A percentile compares a stretch with the other conserved stretches of the same genome.
phyloP scores from a whole-genome alignment of 2,797 vertebrate genomes.

The Hippocampus kuda region DNA sequence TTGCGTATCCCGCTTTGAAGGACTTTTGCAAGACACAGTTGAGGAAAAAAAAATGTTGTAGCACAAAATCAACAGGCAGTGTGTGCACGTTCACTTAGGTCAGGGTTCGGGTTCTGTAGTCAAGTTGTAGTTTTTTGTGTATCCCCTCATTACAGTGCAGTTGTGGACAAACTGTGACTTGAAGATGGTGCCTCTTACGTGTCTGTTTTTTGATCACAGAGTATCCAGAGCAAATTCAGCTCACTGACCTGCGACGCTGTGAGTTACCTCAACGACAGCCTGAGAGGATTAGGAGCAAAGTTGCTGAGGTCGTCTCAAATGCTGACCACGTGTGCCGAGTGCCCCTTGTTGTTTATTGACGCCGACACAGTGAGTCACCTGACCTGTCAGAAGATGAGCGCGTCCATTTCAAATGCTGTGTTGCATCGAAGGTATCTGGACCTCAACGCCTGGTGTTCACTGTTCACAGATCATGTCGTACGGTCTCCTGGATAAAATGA shows the following conservation, averaged over 20 bases:
- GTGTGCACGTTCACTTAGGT: too few species aligned
- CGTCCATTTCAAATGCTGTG: too few species aligned
- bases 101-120: too few species aligned
- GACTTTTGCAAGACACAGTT: too few species aligned
- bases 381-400: neutral
- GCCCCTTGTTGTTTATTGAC: slow-evolving; percentile 89
- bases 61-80: too few species aligned
- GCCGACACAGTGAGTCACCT: slow-evolving; percentile 87
- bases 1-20: too few species aligned
- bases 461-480: slow-evolving; percentile 80
- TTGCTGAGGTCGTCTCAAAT: slow-evolving; percentile 91
- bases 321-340: slow-evolving; percentile 87
- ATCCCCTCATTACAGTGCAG: too few species aligned
- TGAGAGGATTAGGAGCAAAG: slow-evolving; percentile 88
- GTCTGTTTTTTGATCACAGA: slow-evolving; percentile 65
- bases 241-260: slow-evolving; percentile 88
- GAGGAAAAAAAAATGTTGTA: too few species aligned
- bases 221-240: slow-evolving; percentile 91
- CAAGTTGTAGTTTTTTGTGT: too few species aligned
- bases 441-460: slow-evolving; percentile 9
- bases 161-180: neutral
- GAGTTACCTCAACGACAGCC: slow-evolving; percentile 82
- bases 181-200: neutral
- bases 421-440: neutral
- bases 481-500: slow-evolving; percentile 93